A percentile compares a stretch with the other conserved stretches of the same genome.
phyloP scores from a whole-genome alignment of 1,140 invertebrate species.

The Bombus pyrosoma region DNA sequence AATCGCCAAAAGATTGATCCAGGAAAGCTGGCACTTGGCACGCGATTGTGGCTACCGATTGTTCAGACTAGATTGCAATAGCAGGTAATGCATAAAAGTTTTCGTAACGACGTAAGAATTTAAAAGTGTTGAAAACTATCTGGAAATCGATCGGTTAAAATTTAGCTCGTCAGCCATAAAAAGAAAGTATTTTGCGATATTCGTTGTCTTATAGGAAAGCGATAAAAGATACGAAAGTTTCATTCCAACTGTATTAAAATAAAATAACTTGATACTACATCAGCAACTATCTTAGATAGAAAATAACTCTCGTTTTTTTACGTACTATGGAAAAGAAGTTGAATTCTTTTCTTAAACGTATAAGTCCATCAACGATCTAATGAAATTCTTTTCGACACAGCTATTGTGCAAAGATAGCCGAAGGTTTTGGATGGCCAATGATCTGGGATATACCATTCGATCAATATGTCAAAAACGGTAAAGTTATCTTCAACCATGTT shows the following conservation, averaged over 20 bases:
- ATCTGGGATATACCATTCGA: slow-evolving; percentile 66
- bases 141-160: neutral
- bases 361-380: neutral
- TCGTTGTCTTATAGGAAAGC: neutral
- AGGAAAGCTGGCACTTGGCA: slow-evolving; percentile 77
- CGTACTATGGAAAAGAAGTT: too few relatives aligned
- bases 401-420: slow-evolving; percentile 64
- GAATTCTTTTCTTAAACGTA: neutral
- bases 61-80: slow-evolving; percentile 80
- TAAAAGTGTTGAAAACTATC: too few relatives aligned
- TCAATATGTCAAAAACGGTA: slow-evolving; percentile 57
- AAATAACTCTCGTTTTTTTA: neutral
- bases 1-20: slow-evolving; percentile 74
- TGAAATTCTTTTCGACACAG: slow-evolving; percentile 47
- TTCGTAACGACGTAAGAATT: too few relatives aligned
- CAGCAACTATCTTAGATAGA: neutral
- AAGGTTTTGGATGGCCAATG: slow-evolving; percentile 65
- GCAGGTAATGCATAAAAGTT: slow-evolving; percentile 52
- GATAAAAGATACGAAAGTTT: neutral
- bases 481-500: slow-evolving; percentile 67
- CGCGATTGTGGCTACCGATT: slow-evolving; percentile 76
- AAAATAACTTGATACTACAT: neutral
- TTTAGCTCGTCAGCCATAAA: neutral
- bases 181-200: neutral
- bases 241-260: neutral